Evolutionary conservation across 2,113 vertebrate genomes (phyloP), one percentile per base, ranked within the genome.

Genomic region (Misgurnus mizolepis): DNA sequence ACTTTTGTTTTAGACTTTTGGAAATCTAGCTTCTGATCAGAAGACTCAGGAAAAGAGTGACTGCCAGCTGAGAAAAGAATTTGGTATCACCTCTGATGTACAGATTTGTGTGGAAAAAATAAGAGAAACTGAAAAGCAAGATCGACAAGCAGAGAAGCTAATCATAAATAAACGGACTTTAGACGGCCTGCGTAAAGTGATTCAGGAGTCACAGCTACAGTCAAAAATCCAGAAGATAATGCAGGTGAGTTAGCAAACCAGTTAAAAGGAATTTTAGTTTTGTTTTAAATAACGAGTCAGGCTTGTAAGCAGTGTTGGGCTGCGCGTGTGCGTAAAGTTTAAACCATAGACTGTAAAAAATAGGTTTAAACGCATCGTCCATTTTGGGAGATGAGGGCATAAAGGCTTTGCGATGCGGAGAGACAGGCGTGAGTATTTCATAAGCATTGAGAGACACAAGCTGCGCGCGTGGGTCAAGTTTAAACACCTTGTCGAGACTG

Each of bases 61-160:
- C 65, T 41, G 11, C 5, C 65, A 81, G 45, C 84, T 92, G 17
- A 88, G 88, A 83, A 75, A 70, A 55, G 84, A 80, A 0, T 93
- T 92, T 79, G 86, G 88, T 34, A 88, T 93, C 27, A 88, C 77
- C 11, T 80, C 83, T 1, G 85, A 91, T 66, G 67, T 91, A 2
- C 87, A 67, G 10, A 78, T 93, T 68, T 50, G 41, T 43, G 83
- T 93, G 67, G 80, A 82, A 72, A 91, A 68, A 68, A 43, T 87
- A 7, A 86, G 85, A 6, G 68, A 2, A 2, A 15, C 70, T 43
- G 34, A 41, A 40, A 64, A 82, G 49, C 4, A 41, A 40, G 41
- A 64, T 5, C 12, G 15, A 17, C 56, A 71, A 40, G n/a, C 56
- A 41, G 73, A 74, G 75, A 70, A 27, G 22, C 64, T 50, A 49